phyloP scores from a whole-genome alignment of 1,140 invertebrate species.

The Liolophura sinensis region DNA sequence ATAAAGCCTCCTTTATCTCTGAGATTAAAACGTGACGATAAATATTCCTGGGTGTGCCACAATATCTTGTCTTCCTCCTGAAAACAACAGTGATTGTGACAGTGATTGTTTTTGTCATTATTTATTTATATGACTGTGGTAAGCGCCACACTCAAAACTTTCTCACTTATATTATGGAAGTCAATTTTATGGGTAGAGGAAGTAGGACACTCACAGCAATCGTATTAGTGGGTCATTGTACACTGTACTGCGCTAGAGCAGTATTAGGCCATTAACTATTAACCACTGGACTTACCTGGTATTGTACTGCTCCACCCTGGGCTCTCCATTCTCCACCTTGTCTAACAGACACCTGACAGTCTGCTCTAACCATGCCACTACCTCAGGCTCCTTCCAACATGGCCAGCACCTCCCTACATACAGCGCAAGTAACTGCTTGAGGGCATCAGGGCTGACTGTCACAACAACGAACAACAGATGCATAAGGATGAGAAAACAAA shows the following conservation, averaged over 20 bases:
- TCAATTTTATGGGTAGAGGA: no score
- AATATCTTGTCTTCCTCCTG: slow-evolving; percentile 66
- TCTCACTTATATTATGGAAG: no score
- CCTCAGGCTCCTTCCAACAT: slow-evolving; percentile 77
- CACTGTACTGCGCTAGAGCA: no score
- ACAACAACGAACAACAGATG: slow-evolving; percentile 14
- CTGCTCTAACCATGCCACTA: slow-evolving; percentile 78
- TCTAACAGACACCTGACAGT: slow-evolving; percentile 71
- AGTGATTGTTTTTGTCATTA: background rate
- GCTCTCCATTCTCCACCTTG: slow-evolving; percentile 67
- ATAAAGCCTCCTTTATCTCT: slow-evolving; percentile 74
- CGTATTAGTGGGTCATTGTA: no score
- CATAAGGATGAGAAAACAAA: background rate
- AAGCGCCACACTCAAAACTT: background rate
- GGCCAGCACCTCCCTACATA: slow-evolving; percentile 75
- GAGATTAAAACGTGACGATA: slow-evolving; percentile 79
- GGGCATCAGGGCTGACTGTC: slow-evolving; percentile 67
- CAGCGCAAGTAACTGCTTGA: slow-evolving; percentile 73
- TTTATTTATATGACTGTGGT: background rate
- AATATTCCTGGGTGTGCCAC: slow-evolving; percentile 74
- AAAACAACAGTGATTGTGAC: slow-evolving; percentile 7
- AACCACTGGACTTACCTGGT: no score
- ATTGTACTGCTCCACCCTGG: slow-evolving; percentile 53
- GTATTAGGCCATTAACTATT: no score
- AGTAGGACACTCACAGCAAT: no score